Conservation (phyloP, 2,888 invertebrate species). For the Mythimna ferrago region DNA sequence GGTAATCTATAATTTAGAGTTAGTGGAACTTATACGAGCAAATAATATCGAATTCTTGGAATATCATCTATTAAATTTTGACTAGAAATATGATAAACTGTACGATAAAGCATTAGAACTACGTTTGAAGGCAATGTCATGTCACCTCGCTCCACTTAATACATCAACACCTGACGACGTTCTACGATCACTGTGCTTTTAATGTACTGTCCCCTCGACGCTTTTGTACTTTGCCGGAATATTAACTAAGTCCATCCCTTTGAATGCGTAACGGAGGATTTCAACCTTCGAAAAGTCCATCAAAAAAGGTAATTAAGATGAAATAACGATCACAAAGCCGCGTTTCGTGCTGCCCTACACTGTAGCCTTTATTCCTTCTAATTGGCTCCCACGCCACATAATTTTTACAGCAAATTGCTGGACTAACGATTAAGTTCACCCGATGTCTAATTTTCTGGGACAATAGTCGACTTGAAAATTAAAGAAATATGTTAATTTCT, state of each 20-base stretch:
- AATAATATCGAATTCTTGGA: neutral
- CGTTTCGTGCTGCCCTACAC: constrained; percentile 65
- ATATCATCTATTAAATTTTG: neutral
- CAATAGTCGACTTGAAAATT: constrained; percentile 86
- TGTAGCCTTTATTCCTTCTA: constrained; percentile 74
- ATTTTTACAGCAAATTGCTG: constrained; percentile 84
- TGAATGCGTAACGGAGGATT: constrained; percentile 68
- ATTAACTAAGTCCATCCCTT: constrained; percentile 74
- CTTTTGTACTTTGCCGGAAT: constrained; percentile 74
- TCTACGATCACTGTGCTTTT: constrained; percentile 33
- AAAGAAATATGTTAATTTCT: constrained; percentile 88
- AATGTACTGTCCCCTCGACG: constrained; percentile 55
- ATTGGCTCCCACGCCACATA: constrained; percentile 83
- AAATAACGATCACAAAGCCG: constrained; percentile 80
- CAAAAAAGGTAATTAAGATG: constrained; percentile 83
- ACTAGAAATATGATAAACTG: neutral
- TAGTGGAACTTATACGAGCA: neutral
- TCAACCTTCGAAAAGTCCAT: constrained; percentile 75
- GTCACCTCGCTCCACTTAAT: constrained; percentile 48
- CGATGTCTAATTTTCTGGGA: constrained; percentile 87
- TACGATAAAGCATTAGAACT: constrained; percentile 23
- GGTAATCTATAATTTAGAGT: neutral
- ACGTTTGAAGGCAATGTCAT: constrained; percentile 42
- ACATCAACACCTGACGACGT: constrained; percentile 47
- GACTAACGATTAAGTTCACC: constrained; percentile 81